A percentile compares a stretch with the other conserved stretches of the same genome.
These are phyloP conservation scores for Hypanus sabinus DNA, from an alignment of 2,113 vertebrate species.

Conservation along the genomic window DNA sequence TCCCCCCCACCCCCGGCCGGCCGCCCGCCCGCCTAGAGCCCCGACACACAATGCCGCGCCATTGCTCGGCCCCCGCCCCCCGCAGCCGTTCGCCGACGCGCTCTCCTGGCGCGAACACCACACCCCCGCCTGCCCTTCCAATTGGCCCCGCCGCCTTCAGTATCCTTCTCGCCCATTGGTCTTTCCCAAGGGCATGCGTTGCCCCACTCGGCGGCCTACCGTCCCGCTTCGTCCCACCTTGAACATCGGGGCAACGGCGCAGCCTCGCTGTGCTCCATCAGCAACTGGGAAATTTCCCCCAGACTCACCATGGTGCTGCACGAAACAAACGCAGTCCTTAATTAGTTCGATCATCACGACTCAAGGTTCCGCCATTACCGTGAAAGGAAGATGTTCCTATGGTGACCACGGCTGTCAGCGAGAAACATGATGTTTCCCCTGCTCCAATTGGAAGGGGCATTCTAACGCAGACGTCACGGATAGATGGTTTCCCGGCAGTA, in stretches of 20 bases:
- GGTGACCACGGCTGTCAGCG: background rate
- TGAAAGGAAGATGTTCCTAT: background rate
- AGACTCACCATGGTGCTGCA: background rate
- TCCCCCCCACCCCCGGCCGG: background rate
- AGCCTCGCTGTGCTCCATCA: no score
- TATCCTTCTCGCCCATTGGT: background rate
- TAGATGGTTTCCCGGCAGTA: background rate
- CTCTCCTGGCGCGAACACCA: background rate
- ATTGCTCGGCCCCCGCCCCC: background rate
- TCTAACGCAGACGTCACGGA: background rate
- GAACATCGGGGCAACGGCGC: no score
- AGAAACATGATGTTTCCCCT: background rate
- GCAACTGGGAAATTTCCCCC: background rate
- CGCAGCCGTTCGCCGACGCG: background rate
- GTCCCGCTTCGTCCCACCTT: no score
- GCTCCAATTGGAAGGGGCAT: background rate
- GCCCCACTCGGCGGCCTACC: background rate
- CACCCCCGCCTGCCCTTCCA: background rate
- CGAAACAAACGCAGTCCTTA: background rate
- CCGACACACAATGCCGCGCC: slow-evolving; percentile 12
- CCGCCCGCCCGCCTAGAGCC: background rate
- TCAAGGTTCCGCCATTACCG: background rate
- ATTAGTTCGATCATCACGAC: background rate
- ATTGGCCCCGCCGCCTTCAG: background rate
- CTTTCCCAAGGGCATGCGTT: background rate